phyloP scores from a whole-genome alignment of 2,888 invertebrate species.

The Perithous albicinctus region DNA sequence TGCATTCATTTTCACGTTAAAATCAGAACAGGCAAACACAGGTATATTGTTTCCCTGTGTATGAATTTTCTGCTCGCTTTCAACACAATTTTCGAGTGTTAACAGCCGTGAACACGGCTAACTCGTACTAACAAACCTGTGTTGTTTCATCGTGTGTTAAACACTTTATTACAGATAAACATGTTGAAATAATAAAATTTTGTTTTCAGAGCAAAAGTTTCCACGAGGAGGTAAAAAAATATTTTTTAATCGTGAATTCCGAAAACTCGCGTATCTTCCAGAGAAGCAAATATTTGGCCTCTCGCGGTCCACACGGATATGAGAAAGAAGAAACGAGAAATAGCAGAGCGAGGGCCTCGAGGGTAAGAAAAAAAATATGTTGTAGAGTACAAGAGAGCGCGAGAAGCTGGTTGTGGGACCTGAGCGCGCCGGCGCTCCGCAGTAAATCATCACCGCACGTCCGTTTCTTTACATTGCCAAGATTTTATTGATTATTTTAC shows the following conservation, averaged over 20 bases:
- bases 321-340: conserved; percentile 32
- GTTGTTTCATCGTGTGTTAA: no score
- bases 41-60: no score
- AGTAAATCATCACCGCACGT: conserved; percentile 83
- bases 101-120: no score
- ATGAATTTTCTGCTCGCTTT: no score
- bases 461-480: conserved; percentile 83
- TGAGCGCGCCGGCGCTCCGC: conserved; percentile 70
- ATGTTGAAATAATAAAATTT: no score
- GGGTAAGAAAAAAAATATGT: conserved; percentile 40
- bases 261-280: conserved; percentile 2
- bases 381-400: neutral
- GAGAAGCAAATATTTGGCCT: conserved; percentile 9
- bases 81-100: no score
- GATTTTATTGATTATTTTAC: conserved; percentile 85
- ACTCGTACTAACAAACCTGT: no score
- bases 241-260: conserved; percentile 11
- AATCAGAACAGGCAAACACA: no score
- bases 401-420: conserved; percentile 39
- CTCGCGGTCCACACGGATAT: conserved; percentile 20
- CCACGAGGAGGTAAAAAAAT: no score
- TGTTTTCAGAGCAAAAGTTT: no score
- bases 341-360: conserved; percentile 39
- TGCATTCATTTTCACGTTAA: no score
- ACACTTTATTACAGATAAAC: no score